A percentile compares a stretch with the other conserved stretches of the same genome.
Conservation (phyloP, 2,888 invertebrate species). For the Caenorhabditis drosophilae region DNA sequence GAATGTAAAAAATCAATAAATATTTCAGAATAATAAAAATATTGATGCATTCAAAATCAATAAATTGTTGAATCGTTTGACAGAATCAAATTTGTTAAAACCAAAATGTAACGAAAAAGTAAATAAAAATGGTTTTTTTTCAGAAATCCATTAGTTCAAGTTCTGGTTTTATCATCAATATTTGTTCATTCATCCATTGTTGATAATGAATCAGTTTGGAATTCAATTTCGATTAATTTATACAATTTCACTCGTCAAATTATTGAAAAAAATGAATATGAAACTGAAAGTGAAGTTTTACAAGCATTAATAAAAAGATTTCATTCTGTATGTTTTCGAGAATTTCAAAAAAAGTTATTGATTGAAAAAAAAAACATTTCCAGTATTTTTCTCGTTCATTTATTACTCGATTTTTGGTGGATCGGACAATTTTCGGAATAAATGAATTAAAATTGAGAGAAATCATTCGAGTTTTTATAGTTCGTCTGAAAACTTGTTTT, state of each 20-base stretch:
- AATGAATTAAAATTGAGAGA: background rate
- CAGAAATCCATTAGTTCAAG: background rate
- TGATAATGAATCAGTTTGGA: background rate
- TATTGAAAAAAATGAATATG: background rate
- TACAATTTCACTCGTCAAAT: background rate
- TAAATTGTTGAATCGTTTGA: background rate
- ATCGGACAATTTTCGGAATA: background rate
- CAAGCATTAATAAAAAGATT: background rate
- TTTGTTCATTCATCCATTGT: background rate
- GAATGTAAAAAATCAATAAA: too few species aligned
- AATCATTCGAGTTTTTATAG: background rate
- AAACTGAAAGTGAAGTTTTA: background rate
- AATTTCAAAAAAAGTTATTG: too few species aligned
- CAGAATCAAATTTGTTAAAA: background rate
- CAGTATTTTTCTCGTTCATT: too few species aligned
- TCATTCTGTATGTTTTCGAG: background rate
- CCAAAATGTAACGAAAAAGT: too few species aligned
- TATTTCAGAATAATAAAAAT: background rate
- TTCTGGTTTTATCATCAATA: background rate
- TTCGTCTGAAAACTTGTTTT: background rate
- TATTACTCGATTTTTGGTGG: background rate
- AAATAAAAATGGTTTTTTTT: too few species aligned
- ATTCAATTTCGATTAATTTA: background rate
- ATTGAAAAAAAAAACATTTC: too few species aligned
- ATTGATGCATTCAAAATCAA: too few species aligned